Evolutionary conservation across 2,113 vertebrate species (phyloP), one percentile per base, ranked within the genome.

Genomic region (Cepphus grylle): DNA sequence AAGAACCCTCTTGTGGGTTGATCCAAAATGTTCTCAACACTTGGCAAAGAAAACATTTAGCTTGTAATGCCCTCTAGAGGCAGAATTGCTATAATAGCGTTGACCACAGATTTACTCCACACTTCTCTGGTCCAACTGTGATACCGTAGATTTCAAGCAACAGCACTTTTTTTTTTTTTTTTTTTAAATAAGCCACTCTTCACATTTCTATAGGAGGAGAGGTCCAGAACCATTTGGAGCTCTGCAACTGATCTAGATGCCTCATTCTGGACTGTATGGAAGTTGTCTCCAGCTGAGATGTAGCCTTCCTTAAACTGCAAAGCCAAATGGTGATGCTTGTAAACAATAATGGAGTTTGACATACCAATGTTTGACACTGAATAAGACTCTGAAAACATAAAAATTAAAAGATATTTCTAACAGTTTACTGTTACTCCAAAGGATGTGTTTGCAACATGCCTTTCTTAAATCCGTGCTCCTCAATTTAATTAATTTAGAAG

Each of bases 41-140:
- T 87, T 55, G 13, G 8, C 21, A 25, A 27, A 22, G 52, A 56
- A 78, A 97, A 94, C 83, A 79, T 92, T 97, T 94, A 86, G 88
- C 96, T 97, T 97, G 86, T 80, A 97, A 94, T 95, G 94, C 95
- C 96, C 97, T 97, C 97, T 96, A 96, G 95, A 97, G 97, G 95
- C 56, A 94, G 43, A 84, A 81, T 84, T 89, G 36, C 86, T 59
- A 6, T 81, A 86, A 62, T 8, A 81, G 23, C 42, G 40, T 59
- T 76, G 86, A 18, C 80, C 30, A 15, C 40, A 25, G 63, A 32
- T 53, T 4, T 0, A 3, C 18, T 52, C 55, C n/a, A 63, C 3
- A 2, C 4, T 63, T 83, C 59, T 29, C 49, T 65, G 52, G 58
- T 79, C 22, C 65, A 53, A 29, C 15, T 29, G 11, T 36, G 49